phyloP scores from a whole-genome alignment of 2,113 vertebrate genomes.

The Psophia crepitans region DNA sequence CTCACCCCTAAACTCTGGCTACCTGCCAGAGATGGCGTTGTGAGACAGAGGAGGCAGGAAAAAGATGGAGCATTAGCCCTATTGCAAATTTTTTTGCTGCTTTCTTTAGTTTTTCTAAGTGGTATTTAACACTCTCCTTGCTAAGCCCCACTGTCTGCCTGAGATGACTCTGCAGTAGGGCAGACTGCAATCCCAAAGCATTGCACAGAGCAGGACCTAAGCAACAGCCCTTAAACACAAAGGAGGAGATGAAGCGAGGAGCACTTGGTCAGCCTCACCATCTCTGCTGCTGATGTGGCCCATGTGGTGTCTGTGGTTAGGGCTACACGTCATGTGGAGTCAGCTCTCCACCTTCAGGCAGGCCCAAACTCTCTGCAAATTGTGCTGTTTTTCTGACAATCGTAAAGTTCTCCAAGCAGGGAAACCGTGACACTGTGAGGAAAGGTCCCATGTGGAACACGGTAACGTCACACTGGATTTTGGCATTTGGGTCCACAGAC shows the following conservation, averaged over 20 bases:
- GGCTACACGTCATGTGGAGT: accelerated
- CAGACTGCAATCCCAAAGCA: background rate
- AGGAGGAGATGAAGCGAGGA: background rate
- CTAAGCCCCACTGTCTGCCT: background rate
- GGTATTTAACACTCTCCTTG: background rate
- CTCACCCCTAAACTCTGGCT: background rate
- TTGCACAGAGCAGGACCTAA: background rate
- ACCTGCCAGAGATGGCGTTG: accelerated
- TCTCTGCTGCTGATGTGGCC: background rate
- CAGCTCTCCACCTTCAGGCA: background rate
- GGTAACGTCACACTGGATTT: background rate
- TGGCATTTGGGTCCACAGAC: background rate
- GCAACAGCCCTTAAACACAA: background rate
- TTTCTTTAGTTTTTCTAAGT: background rate
- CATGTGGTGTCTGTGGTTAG: background rate
- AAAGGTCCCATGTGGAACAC: background rate
- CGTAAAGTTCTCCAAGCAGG: background rate
- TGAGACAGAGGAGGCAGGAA: background rate
- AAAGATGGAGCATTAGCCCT: background rate
- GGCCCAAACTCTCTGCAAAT: background rate
- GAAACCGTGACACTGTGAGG: background rate
- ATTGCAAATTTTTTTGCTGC: background rate
- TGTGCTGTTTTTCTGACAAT: background rate
- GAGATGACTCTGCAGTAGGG: background rate
- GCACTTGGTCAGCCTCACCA: background rate